A percentile compares a stretch with the other conserved stretches of the same genome.
phyloP scores from a whole-genome alignment of 2,888 invertebrate species.

The Luffia ferchaultella region DNA sequence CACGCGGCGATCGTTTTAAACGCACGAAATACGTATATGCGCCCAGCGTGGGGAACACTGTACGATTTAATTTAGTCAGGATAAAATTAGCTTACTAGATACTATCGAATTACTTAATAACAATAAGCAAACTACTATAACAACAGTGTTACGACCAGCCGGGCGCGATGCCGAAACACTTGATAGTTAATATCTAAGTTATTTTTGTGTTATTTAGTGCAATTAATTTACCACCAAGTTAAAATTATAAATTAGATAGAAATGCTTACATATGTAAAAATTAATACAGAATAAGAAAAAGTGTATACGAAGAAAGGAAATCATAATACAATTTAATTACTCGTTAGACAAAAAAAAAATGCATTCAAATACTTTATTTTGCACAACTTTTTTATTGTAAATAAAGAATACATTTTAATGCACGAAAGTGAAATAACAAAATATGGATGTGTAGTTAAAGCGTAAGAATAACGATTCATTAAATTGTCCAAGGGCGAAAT shows the following conservation, averaged over 20 bases:
- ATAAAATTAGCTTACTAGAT: slow-evolving; percentile 14
- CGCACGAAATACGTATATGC: slow-evolving; percentile 38
- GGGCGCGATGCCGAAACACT: slow-evolving; percentile 42
- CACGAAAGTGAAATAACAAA: no score
- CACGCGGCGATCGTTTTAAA: slow-evolving; percentile 49
- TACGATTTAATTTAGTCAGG: background rate
- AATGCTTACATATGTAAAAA: slow-evolving; percentile 35
- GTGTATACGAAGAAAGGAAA: slow-evolving; percentile 30
- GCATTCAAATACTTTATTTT: no score
- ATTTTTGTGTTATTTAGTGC: slow-evolving; percentile 51
- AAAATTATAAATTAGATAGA: slow-evolving; percentile 26
- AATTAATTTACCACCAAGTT: slow-evolving; percentile 29
- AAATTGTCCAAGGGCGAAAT: no score
- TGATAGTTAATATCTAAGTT: slow-evolving; percentile 43
- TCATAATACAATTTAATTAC: background rate
- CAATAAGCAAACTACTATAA: slow-evolving; percentile 36
- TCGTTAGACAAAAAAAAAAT: background rate
- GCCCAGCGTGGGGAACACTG: slow-evolving; percentile 27
- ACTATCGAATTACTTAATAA: slow-evolving; percentile 21
- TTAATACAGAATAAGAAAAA: slow-evolving; percentile 35
- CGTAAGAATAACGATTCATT: no score
- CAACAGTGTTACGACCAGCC: slow-evolving; percentile 56
- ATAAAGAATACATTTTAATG: no score
- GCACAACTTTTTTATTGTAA: no score
- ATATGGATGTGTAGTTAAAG: no score